Evolutionary conservation across 2,888 invertebrate species (phyloP), one percentile per base, ranked within the genome.

Genomic region (Tenthredo livida): DNA sequence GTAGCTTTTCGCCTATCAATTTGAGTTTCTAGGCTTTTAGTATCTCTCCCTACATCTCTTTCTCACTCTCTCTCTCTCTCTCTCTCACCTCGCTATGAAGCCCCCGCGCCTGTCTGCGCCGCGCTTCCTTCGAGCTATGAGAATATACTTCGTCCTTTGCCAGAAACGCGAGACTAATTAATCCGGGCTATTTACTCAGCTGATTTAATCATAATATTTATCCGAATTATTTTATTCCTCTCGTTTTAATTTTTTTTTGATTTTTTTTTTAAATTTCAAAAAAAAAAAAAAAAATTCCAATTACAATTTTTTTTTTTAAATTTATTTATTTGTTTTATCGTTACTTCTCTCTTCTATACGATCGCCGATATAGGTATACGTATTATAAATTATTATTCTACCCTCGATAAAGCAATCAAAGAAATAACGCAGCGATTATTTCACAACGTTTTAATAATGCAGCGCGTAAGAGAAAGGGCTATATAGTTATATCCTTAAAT

Each of bases 181-280:
- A 89, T 88, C 89, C 88, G 87, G 85, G 87, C 89, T 89, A 89
- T 90, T 90, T 89, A 88, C 89, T 87, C 87, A 87, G 87, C 87
- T 89, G 89, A 90, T 90, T 89, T 87, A 89, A 90, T 85, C 89
- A 90, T 89, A 90, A 90, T 89, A 90, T 90, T 90, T 89, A 88
- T 87, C 83, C 86, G 86, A 85, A 85, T 85, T 88, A 89, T 90
- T 89, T 89, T 89, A 61, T 61, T 21, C 10, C 61, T 61, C 21
- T 21, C 43, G n/a, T 37, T 21, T 72, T 21, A 9, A 43, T 0
- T 25, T 61, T 61, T 17, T 61, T 61, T 61, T 25, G 2, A 2
- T 29, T 29, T 29, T 2, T 29, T 29, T 29, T 2, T 29, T 29
- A 2, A 29, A 29, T 29, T 29, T 29, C n/a, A n/a, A n/a, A n/a